These are phyloP conservation scores for Craseonycteris thonglongyai DNA, from an alignment of 2,113 vertebrate genomes.

Conservation along the genomic window DNA sequence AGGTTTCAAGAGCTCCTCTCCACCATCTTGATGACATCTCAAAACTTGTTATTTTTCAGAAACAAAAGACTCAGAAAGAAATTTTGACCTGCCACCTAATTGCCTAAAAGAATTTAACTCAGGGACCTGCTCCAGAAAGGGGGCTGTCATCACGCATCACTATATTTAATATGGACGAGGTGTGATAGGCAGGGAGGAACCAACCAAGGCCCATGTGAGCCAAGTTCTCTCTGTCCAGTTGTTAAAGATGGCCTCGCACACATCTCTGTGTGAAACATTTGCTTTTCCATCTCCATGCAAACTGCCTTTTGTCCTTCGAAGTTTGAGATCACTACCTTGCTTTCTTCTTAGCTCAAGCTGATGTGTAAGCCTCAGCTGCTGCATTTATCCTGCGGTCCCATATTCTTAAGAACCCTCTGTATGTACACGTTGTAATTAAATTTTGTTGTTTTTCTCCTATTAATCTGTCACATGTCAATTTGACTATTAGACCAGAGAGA, in stretches of 20 bases:
- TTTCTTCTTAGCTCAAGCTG: neutral
- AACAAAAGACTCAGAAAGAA: neutral
- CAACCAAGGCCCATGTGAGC: neutral
- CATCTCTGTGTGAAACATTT: neutral
- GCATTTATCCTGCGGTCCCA: neutral
- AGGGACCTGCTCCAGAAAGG: neutral
- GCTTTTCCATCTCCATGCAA: neutral
- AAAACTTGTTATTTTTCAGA: neutral
- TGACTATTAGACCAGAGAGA: neutral
- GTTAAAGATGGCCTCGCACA: neutral
- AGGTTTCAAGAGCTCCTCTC: too few species aligned
- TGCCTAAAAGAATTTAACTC: neutral
- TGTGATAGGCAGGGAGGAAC: neutral
- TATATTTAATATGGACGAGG: neutral
- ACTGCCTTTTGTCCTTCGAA: neutral
- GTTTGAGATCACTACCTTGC: neutral
- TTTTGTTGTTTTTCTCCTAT: neutral
- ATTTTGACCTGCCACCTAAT: neutral
- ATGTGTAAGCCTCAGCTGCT: neutral
- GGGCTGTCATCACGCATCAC: neutral
- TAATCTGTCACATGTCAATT: neutral
- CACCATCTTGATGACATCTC: too few species aligned
- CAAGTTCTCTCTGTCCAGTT: neutral
- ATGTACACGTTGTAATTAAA: neutral
- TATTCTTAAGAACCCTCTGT: neutral